phyloP scores from a whole-genome alignment of 2,888 invertebrate genomes.

The Anodontia alba region DNA sequence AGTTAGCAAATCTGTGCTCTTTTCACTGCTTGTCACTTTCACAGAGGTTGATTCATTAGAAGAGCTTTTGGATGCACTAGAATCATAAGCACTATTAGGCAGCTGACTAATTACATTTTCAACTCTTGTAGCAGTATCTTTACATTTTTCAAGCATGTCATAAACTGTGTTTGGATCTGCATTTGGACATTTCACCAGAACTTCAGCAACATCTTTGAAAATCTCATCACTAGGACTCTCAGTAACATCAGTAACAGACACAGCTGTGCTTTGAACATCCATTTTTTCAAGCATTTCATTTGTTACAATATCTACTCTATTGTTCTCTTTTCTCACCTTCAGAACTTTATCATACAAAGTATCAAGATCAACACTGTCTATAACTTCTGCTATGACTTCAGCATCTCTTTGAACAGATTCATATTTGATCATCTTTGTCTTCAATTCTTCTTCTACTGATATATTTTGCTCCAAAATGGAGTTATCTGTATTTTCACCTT shows the following conservation, averaged over 20 bases:
- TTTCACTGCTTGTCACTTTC: slow-evolving; percentile 22
- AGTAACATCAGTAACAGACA: not conserved
- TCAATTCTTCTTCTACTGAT: not conserved
- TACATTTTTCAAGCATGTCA: slow-evolving; percentile 54
- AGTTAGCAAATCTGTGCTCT: slow-evolving; percentile 44
- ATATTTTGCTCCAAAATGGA: not conserved
- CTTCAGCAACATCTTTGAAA: slow-evolving; percentile 64
- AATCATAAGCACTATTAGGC: not conserved
- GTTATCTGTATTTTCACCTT: not conserved
- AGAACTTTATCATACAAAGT: slow-evolving; percentile 68
- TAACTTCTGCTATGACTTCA: slow-evolving; percentile 60
- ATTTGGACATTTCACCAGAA: slow-evolving; percentile 57
- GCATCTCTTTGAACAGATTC: slow-evolving; percentile 74
- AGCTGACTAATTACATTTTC: slow-evolving; percentile 58
- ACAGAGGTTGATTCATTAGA: slow-evolving; percentile 4
- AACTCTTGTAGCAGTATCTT: slow-evolving; percentile 49
- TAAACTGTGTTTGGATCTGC: slow-evolving; percentile 60
- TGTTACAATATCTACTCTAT: slow-evolving; percentile 74
- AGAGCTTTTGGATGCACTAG: slow-evolving; percentile 18
- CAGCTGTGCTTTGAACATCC: not conserved
- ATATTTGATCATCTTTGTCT: slow-evolving; percentile 46
- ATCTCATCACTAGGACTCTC: slow-evolving; percentile 36
- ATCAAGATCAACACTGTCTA: slow-evolving; percentile 62
- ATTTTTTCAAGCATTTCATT: slow-evolving; percentile 68
- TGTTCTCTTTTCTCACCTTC: slow-evolving; percentile 57